Base-by-base conservation (phyloP, 1,140 invertebrate species). In the Euglossa dilemma region DNA sequence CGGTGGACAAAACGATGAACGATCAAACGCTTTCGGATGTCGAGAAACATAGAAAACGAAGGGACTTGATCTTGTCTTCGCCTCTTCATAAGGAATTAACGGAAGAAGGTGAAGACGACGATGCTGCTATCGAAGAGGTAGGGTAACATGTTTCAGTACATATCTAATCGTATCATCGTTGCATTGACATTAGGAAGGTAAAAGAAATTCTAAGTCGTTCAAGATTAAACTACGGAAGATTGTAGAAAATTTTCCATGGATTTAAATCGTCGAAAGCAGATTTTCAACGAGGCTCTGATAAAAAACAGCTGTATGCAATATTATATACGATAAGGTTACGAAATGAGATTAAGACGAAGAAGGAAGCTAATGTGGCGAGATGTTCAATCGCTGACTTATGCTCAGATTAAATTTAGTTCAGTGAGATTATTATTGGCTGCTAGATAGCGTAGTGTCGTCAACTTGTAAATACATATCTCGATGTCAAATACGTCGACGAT, bases 91-190 rank as follows among this genome's bases (percentile, higher is more conserved):
- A 92, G 25, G 84, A 94, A 50, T 86, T 96, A 3, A 95, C 95
- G 66, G 92, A 95, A 84, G 94, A 96, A 56, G 96, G 96, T 70
- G 95, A 95, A 78, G 95, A 95, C 0, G 95, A 95, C 59, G 94
- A 96, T 87, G 94, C 93, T 52, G 96, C 95, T 3, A 90, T 95
- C 57, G 96, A 97, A 92, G 95, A 96, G 91, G 96, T 96, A 91
- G 43, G 50, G 36, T 47, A 45, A 63, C 8, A 28, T 63, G 0
- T 50, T 52, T 20, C 16, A 64, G 36, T 2, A 36, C 36, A 20
- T 23, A 6, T 47, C 3, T 16, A 54, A 5, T 1, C 16, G 12
- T 16, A 54, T 54, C 16, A 54, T 18, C 23, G 18, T 6, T 12
- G 12, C 20, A 70, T 70, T 16, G 6, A 6, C 5, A 8, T 16